A percentile compares a stretch with the other conserved stretches of the same genome.
Evolutionary conservation across 2,797 vertebrate species (phyloP).

Genomic region (Sebastes vulpes): DNA sequence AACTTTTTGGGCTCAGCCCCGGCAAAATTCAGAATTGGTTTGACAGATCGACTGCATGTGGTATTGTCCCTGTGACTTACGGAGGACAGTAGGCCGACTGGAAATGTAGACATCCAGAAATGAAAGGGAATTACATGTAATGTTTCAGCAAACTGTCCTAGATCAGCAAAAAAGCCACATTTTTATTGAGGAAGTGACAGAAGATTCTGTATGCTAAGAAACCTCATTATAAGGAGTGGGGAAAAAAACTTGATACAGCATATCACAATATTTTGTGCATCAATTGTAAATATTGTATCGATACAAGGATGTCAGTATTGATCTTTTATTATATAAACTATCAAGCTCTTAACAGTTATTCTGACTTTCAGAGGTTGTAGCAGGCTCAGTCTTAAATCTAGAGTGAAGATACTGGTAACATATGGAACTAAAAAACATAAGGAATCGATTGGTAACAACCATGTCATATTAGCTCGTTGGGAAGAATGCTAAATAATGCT

Average conservation of each 20-base stretch:
- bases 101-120: slow-evolving; percentile 70
- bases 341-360: not conserved
- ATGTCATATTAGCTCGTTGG: no score
- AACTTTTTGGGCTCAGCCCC: slow-evolving; percentile 78
- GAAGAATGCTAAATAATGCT: no score
- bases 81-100: slow-evolving; percentile 48
- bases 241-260: not conserved
- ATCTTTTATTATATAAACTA: not conserved
- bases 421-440: not conserved
- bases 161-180: slow-evolving; percentile 31
- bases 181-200: slow-evolving; percentile 41
- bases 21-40: slow-evolving; percentile 73
- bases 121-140: slow-evolving; percentile 61
- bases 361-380: not conserved
- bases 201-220: slow-evolving; percentile 13
- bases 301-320: not conserved
- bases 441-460: no score
- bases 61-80: slow-evolving; percentile 73
- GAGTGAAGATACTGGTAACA: not conserved
- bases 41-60: slow-evolving; percentile 78
- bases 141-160: slow-evolving; percentile 53
- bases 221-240: slow-evolving; percentile 7
- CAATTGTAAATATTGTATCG: not conserved
- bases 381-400: not conserved
- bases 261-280: not conserved